A percentile compares a stretch with the other conserved stretches of the same genome.
phyloP scores from a whole-genome alignment of 2,888 invertebrate species.

The Acheta domesticus region DNA sequence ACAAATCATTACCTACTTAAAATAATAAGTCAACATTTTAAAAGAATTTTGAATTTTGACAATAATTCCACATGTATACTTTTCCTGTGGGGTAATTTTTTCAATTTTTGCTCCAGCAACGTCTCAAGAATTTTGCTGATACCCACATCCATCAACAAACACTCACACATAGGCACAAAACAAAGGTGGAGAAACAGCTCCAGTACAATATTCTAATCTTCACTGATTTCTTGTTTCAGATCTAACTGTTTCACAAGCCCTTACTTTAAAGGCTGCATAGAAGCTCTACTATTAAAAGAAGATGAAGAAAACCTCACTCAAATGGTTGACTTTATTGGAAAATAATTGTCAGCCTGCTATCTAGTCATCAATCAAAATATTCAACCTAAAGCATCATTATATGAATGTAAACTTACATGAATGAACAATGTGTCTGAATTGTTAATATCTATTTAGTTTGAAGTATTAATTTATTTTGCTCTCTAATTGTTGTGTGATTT shows the following conservation, averaged over 20 bases:
- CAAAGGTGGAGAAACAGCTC: too few species aligned
- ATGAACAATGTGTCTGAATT: neutral
- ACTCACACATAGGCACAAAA: too few species aligned
- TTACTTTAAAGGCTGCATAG: conserved; percentile 78
- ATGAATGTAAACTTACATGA: neutral
- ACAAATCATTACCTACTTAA: too few species aligned
- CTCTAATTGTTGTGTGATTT: neutral
- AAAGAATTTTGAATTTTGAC: too few species aligned
- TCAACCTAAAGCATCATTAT: neutral
- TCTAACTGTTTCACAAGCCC: conserved; percentile 73
- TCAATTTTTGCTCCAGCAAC: too few species aligned
- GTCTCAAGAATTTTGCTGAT: too few species aligned
- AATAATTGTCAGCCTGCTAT: conserved; percentile 45
- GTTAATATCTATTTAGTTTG: neutral
- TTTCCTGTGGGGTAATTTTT: too few species aligned
- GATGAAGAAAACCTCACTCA: conserved; percentile 73
- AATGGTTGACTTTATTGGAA: conserved; percentile 76
- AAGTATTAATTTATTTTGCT: conserved; percentile 9
- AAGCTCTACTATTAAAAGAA: conserved; percentile 72
- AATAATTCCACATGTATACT: too few species aligned
- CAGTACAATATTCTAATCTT: too few species aligned
- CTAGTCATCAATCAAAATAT: conserved; percentile 11
- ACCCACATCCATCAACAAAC: too few species aligned
- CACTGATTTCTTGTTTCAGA: conserved; percentile 51
- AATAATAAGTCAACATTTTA: too few species aligned